These are phyloP conservation scores for Oenanthe oenanthe DNA, from an alignment of 2,113 vertebrate genomes.

Conservation along the genomic window DNA sequence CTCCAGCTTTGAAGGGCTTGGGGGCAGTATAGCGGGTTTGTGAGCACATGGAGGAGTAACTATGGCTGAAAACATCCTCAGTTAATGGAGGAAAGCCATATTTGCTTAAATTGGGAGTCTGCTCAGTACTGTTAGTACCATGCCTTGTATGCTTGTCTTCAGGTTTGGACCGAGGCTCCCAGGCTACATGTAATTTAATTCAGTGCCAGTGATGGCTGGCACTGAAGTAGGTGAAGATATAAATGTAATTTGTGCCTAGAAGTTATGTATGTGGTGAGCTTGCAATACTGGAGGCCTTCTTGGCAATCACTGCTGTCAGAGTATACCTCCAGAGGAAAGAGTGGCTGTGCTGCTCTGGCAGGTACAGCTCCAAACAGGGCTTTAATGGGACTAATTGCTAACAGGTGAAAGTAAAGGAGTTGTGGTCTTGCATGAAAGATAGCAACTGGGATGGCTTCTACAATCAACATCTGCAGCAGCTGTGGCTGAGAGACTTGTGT, in stretches of 20 bases:
- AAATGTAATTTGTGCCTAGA: background rate
- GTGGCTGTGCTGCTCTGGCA: background rate
- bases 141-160: accelerated
- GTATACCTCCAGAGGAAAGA: background rate
- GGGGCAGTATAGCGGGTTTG: background rate
- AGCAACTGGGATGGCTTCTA: background rate
- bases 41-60: background rate
- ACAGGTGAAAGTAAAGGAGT: background rate
- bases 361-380: background rate
- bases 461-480: background rate
- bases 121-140: accelerated
- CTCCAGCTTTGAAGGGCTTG: background rate
- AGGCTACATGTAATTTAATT: background rate
- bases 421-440: background rate
- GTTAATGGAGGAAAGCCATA: accelerated
- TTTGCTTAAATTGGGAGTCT: background rate
- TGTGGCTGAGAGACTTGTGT: accelerated
- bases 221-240: background rate
- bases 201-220: background rate
- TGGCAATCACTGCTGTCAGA: accelerated
- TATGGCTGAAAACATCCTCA: accelerated
- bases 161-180: background rate
- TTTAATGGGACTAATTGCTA: background rate
- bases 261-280: background rate
- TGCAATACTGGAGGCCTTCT: background rate